Evolutionary conservation across 2,888 invertebrate species (phyloP).

Genomic region (Hecatera dysodea): DNA sequence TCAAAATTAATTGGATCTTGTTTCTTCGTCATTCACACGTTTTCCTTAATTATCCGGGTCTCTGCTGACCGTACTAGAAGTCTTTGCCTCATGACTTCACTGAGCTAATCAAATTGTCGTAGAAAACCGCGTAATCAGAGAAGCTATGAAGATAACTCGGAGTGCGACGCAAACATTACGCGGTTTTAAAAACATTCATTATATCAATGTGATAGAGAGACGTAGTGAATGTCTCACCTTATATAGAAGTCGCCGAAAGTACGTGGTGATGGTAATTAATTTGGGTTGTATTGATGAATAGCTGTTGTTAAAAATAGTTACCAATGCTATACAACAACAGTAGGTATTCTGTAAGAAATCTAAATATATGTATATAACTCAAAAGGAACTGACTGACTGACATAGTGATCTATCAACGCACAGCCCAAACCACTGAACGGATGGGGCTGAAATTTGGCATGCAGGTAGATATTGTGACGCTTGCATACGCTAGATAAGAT

Average conservation of each 20-base stretch:
- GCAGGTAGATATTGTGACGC: too few relatives aligned
- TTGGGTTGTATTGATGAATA: background rate
- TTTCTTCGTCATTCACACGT: slow-evolving; percentile 9
- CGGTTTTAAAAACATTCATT: too few relatives aligned
- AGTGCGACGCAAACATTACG: slow-evolving; percentile 71
- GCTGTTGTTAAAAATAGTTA: too few relatives aligned
- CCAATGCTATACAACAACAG: too few relatives aligned
- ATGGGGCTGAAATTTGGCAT: too few relatives aligned
- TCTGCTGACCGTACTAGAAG: slow-evolving; percentile 22
- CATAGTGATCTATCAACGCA: too few relatives aligned
- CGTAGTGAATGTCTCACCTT: slow-evolving; percentile 54
- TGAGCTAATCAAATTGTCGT: slow-evolving; percentile 75
- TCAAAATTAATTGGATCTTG: slow-evolving; percentile 18
- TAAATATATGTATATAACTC: too few relatives aligned
- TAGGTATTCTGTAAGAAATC: too few relatives aligned
- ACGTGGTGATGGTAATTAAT: background rate
- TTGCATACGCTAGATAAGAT: too few relatives aligned
- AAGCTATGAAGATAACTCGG: slow-evolving; percentile 74
- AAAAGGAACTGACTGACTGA: too few relatives aligned
- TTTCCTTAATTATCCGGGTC: slow-evolving; percentile 33
- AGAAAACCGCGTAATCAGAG: slow-evolving; percentile 65
- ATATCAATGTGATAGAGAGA: slow-evolving; percentile 50
- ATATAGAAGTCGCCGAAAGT: background rate
- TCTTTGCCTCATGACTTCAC: slow-evolving; percentile 51
- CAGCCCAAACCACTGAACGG: too few relatives aligned